A percentile compares a stretch with the other conserved stretches of the same genome.
Conservation (phyloP, 23 tunicate species). For the Ciona savignyi region DNA sequence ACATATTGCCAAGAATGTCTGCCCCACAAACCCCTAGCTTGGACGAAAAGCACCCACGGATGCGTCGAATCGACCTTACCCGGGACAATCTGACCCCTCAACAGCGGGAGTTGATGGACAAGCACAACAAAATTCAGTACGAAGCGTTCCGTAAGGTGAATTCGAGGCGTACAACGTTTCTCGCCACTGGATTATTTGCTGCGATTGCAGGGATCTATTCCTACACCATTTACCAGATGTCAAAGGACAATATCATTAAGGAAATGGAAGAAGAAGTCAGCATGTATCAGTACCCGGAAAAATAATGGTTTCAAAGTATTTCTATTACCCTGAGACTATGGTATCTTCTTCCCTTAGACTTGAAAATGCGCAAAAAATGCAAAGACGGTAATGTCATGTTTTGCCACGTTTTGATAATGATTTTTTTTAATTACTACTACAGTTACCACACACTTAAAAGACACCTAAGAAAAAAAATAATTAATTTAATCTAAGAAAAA, state of each 20-base stretch:
- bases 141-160: slow-evolving; percentile 3
- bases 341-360: too few relatives aligned
- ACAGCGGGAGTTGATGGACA: slow-evolving; percentile 25
- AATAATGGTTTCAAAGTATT: too few relatives aligned
- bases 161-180: not conserved
- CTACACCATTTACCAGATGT: slow-evolving; percentile 47
- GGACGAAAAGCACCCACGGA: slow-evolving; percentile 27
- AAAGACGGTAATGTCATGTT: too few relatives aligned
- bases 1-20: slow-evolving; percentile 27
- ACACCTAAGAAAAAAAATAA: too few relatives aligned
- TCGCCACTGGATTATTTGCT: slow-evolving; percentile 18
- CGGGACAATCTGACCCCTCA: slow-evolving; percentile 30
- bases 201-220: slow-evolving; percentile 29
- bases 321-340: too few relatives aligned
- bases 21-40: slow-evolving; percentile 30
- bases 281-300: not conserved
- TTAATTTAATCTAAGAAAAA: too few relatives aligned
- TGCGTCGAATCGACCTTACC: slow-evolving; percentile 44
- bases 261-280: slow-evolving; percentile 59
- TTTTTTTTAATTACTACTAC: too few relatives aligned
- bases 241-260: slow-evolving; percentile 42
- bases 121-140: slow-evolving; percentile 29
- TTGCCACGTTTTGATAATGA: too few relatives aligned
- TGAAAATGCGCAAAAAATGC: too few relatives aligned
- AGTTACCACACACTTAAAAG: too few relatives aligned